Evolutionary conservation across 30 jellyfish, hydroid and myxozoan genomes (phyloP).

Genomic region (Pseudorhiza aurosa): DNA sequence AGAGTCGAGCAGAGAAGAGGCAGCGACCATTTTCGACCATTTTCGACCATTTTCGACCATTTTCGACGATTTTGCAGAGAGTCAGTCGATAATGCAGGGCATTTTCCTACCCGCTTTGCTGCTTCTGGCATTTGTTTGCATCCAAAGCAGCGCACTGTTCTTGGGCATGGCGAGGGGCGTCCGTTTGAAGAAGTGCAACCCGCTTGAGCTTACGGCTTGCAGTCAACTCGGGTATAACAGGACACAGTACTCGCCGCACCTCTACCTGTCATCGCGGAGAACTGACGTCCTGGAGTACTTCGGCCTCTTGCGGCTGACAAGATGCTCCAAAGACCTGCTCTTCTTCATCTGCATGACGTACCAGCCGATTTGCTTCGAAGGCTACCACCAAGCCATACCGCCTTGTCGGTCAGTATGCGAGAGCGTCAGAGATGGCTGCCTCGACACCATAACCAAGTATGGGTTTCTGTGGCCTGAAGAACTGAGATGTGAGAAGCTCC

Average conservation of each 20-base stretch:
- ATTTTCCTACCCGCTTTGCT: not conserved
- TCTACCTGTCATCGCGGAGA: conserved; percentile 33
- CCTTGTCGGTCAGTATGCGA: conserved; percentile 86
- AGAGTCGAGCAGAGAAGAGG: too few relatives aligned
- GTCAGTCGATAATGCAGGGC: too few relatives aligned
- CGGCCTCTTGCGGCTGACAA: conserved; percentile 45
- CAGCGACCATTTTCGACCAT: too few relatives aligned
- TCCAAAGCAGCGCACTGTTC: conserved; percentile 6
- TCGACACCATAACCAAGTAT: conserved; percentile 32
- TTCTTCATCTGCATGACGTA: conserved; percentile 82
- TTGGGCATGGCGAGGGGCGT: conserved; percentile 33
- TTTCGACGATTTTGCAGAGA: too few relatives aligned
- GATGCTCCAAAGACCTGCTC: conserved; percentile 66
- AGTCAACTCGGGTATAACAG: conserved; percentile 80
- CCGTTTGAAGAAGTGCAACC: conserved; percentile 51
- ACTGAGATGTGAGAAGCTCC: conserved; percentile 72
- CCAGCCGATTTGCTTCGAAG: conserved; percentile 82
- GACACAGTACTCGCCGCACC: conserved; percentile 53
- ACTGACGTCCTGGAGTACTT: conserved; percentile 56
- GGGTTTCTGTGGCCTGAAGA: conserved; percentile 73
- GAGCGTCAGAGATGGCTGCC: conserved; percentile 57
- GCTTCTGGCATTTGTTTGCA: not conserved
- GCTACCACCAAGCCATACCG: conserved; percentile 53
- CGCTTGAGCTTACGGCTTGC: conserved; percentile 61
- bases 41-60: too few relatives aligned